Evolutionary conservation across 2,797 vertebrate species (phyloP).

Genomic region (Oreochromis grahami): DNA sequence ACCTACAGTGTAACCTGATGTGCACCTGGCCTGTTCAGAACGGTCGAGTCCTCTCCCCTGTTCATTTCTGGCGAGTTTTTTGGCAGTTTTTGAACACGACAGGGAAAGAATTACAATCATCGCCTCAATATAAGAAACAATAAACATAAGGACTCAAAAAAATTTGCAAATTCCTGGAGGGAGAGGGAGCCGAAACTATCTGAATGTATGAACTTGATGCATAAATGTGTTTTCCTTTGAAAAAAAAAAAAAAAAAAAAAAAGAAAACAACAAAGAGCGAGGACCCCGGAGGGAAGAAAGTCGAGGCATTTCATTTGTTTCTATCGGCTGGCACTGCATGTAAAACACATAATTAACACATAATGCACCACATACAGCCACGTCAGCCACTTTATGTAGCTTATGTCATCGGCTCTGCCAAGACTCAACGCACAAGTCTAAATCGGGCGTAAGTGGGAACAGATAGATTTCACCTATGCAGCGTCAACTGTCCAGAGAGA

Average conservation of each 20-base stretch:
- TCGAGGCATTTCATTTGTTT: neutral
- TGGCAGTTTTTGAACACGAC: neutral
- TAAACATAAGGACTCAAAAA: neutral
- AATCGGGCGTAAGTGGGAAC: neutral
- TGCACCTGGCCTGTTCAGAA: neutral
- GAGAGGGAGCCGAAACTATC: neutral
- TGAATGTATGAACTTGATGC: neutral
- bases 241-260: neutral
- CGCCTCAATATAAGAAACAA: neutral
- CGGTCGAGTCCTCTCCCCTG: neutral
- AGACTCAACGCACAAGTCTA: neutral
- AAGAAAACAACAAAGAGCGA: neutral
- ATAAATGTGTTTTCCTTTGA: neutral
- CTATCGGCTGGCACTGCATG: neutral
- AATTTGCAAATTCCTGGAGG: neutral
- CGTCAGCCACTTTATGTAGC: neutral
- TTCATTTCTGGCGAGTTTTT: neutral
- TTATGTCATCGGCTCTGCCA: neutral
- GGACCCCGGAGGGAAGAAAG: neutral
- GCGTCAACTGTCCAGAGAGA: slow-evolving; percentile 11
- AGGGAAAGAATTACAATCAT: neutral
- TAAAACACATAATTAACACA: neutral
- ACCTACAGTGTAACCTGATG: neutral
- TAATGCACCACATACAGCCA: neutral
- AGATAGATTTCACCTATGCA: slow-evolving; percentile 1